Evolutionary conservation across 2,113 vertebrate species (phyloP).

Genomic region (Salvelinus namaycush): DNA sequence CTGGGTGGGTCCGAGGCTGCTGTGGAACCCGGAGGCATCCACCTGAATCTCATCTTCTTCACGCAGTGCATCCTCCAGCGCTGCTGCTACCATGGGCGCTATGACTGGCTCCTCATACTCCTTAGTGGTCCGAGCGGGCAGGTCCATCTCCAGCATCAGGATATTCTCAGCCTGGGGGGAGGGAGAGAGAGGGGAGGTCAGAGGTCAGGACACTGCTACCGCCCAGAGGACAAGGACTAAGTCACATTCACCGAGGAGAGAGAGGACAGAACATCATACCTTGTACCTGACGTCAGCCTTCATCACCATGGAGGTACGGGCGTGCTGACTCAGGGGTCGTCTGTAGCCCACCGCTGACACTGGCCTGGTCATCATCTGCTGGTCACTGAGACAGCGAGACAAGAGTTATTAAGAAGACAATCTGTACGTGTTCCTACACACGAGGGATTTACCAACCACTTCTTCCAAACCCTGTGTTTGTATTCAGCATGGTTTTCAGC

Average conservation of each 20-base stretch:
- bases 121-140: slow-evolving; percentile 87
- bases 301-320: slow-evolving; percentile 85
- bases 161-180: slow-evolving; percentile 63
- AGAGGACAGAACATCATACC: slow-evolving; percentile 60
- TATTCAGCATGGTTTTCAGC: too few relatives aligned
- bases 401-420: background rate
- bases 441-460: too few relatives aligned
- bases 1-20: slow-evolving; percentile 43
- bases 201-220: background rate
- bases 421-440: too few relatives aligned
- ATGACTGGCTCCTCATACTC: slow-evolving; percentile 92
- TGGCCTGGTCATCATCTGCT: slow-evolving; percentile 94
- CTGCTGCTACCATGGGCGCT: slow-evolving; percentile 90
- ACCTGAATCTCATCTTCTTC: slow-evolving; percentile 97
- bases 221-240: too few relatives aligned
- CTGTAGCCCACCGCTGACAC: slow-evolving; percentile 92
- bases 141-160: slow-evolving; percentile 86
- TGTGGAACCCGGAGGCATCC: slow-evolving; percentile 86
- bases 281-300: slow-evolving; percentile 85
- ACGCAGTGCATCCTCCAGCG: slow-evolving; percentile 89
- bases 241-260: background rate
- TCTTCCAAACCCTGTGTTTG: too few relatives aligned
- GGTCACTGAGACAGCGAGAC: slow-evolving; percentile 73
- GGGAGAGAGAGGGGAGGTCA: too few relatives aligned
- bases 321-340: slow-evolving; percentile 87